phyloP scores from a whole-genome alignment of 1,140 invertebrate species.

The Aethina tumida region DNA sequence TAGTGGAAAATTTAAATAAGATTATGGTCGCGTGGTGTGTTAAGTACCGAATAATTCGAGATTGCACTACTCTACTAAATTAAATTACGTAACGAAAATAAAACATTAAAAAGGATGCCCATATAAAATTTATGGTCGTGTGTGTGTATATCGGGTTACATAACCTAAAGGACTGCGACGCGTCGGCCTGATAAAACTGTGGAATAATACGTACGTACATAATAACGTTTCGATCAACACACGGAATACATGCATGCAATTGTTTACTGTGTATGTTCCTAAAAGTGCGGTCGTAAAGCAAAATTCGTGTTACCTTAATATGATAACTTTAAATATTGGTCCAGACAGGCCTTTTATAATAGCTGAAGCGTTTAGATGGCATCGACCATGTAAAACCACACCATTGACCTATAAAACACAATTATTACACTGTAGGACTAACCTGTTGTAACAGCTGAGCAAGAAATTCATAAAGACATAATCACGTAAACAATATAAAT shows the following conservation, averaged over 20 bases:
- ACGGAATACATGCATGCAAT: no score
- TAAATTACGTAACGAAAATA: constrained; percentile 3
- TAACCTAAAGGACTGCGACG: constrained; percentile 2
- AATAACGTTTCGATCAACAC: constrained; percentile 7
- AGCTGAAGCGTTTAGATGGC: constrained; percentile 91
- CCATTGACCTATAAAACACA: constrained; percentile 74
- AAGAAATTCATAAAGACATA: constrained; percentile 25
- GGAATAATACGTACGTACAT: neutral
- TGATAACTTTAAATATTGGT: constrained; percentile 74
- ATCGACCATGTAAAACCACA: constrained; percentile 83
- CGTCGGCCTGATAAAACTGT: neutral
- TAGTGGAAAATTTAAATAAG: no score
- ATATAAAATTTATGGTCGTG: constrained; percentile 1
- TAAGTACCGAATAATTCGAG: neutral
- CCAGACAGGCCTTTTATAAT: constrained; percentile 87
- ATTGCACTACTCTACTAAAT: neutral
- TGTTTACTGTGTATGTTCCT: no score
- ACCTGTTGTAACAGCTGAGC: constrained; percentile 22
- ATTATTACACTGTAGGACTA: constrained; percentile 13
- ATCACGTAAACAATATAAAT: constrained; percentile 8
- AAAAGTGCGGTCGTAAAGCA: neutral
- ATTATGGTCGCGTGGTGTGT: no score
- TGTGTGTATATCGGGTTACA: constrained; percentile 7
- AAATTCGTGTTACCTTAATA: constrained; percentile 56
- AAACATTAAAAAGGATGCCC: neutral